Conservation (phyloP, 2,797 vertebrate species). For the Echeneis naucrates region DNA sequence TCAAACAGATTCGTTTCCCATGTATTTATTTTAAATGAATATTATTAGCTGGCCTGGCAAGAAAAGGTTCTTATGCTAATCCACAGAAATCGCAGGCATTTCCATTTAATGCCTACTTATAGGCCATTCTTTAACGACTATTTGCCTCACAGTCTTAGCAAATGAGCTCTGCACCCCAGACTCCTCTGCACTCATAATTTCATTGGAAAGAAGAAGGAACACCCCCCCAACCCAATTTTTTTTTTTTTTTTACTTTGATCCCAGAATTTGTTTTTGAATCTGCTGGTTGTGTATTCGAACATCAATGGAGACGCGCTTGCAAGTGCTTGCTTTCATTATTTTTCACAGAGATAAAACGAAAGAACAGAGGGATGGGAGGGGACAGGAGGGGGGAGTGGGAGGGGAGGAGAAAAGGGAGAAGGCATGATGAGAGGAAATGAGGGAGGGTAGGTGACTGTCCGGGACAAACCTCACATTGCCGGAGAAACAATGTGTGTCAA, state of each 20-base stretch:
- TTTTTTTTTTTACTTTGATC: conserved; percentile 90
- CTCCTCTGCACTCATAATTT: conserved; percentile 87
- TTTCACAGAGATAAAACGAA: conserved; percentile 91
- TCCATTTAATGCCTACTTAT: conserved; percentile 84
- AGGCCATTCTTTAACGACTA: conserved; percentile 86
- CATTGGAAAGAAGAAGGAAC: conserved; percentile 87
- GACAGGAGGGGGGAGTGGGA: neutral
- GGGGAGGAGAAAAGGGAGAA: neutral
- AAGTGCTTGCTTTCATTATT: conserved; percentile 95
- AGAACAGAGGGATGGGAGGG: conserved; percentile 78
- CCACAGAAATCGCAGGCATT: conserved; percentile 87
- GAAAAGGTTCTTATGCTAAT: conserved; percentile 88
- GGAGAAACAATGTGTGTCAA: conserved; percentile 84
- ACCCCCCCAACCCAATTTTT: conserved; percentile 39
- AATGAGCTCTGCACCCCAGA: conserved; percentile 88
- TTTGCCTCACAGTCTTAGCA: conserved; percentile 88
- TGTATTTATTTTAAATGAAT: conserved; percentile 86
- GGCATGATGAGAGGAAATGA: conserved; percentile 53
- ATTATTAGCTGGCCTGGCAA: conserved; percentile 87
- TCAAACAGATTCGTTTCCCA: conserved; percentile 77
- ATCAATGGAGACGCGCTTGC: conserved; percentile 92
- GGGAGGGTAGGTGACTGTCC: conserved; percentile 75
- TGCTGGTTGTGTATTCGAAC: conserved; percentile 93
- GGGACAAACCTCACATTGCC: conserved; percentile 62
- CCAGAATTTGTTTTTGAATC: conserved; percentile 90